Conservation (phyloP, 2,888 invertebrate genomes). For the Toxonevra muliebris region DNA sequence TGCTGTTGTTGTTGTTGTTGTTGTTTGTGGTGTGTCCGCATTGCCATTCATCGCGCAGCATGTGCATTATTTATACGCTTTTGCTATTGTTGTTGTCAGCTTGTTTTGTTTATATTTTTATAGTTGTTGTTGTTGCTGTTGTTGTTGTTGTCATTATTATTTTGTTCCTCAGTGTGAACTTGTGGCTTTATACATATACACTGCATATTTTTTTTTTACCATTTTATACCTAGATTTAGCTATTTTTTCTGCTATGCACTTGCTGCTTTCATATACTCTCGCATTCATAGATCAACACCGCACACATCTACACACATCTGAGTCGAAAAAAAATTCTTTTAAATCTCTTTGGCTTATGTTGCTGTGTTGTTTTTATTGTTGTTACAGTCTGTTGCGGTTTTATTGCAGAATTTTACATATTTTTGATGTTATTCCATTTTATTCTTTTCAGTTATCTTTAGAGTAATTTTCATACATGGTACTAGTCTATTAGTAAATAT, state of each 20-base stretch:
- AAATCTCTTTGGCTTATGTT: too few species aligned
- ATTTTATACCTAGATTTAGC: background rate
- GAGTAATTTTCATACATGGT: too few species aligned
- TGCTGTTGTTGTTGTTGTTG: too few species aligned
- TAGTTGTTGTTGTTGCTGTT: constrained; percentile 3
- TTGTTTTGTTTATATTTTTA: too few species aligned
- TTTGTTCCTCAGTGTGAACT: background rate
- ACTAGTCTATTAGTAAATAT: too few species aligned
- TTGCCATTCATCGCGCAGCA: background rate
- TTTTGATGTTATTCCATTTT: constrained; percentile 4
- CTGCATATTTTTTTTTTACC: background rate
- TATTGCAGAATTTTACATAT: constrained; percentile 32
- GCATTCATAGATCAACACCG: background rate
- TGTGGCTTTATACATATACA: background rate
- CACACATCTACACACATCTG: too few species aligned
- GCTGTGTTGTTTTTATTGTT: too few species aligned
- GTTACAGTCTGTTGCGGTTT: background rate
- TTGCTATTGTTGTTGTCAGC: constrained; percentile 28
- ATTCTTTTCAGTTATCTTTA: background rate
- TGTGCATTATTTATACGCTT: constrained; percentile 9
- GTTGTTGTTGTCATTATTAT: background rate
- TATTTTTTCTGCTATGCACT: background rate
- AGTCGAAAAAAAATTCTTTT: too few species aligned
- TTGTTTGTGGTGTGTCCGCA: background rate
- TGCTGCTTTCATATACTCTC: background rate